Conservation (phyloP, 2,888 invertebrate species). For the Nomada flava region DNA sequence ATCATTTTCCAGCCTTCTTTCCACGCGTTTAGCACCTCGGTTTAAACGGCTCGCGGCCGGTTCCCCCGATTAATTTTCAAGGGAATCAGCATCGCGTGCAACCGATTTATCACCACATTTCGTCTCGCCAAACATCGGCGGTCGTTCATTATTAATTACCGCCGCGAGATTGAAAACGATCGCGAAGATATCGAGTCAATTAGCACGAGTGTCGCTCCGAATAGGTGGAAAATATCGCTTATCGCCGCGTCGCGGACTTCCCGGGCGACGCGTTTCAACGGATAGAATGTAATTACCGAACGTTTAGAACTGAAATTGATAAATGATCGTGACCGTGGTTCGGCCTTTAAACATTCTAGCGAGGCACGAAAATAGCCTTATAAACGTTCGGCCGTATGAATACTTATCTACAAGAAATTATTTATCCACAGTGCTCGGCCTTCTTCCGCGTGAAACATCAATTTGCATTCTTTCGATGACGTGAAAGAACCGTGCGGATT, state of each 20-base stretch:
- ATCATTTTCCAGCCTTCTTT: neutral
- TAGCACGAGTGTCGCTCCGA: constrained; percentile 22
- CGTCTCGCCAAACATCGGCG: constrained; percentile 5
- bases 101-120: constrained; percentile 36
- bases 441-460: constrained; percentile 16
- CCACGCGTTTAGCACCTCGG: neutral
- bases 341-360: neutral
- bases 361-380: neutral
- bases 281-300: constrained; percentile 34
- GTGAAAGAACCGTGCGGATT: constrained; percentile 1
- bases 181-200: constrained; percentile 43
- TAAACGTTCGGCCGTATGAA: neutral
- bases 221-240: constrained; percentile 41
- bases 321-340: constrained; percentile 7
- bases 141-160: constrained; percentile 43
- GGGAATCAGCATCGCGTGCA: neutral
- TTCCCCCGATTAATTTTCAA: constrained; percentile 32
- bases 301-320: constrained; percentile 26
- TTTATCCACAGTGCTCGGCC: constrained; percentile 17
- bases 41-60: neutral
- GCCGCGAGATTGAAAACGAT: constrained; percentile 7
- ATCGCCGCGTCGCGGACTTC: constrained; percentile 1
- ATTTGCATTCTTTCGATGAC: constrained; percentile 37
- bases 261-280: neutral
- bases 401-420: neutral